Conservation (phyloP, 2,113 vertebrate genomes). For the Glaucomys volans region DNA sequence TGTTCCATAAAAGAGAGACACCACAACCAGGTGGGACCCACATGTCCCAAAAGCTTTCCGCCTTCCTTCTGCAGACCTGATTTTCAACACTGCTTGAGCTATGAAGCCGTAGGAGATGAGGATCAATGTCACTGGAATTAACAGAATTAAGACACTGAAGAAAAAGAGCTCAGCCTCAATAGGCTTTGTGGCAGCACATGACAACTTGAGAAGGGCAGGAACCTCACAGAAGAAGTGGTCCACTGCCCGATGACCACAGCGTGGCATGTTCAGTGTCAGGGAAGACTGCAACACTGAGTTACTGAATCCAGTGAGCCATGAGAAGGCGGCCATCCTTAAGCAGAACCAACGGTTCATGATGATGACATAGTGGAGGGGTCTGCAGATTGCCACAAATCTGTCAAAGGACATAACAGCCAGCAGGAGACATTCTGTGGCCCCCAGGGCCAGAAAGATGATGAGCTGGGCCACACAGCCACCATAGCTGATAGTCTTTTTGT, state of each 20-base stretch:
- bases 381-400: slow-evolving; percentile 21
- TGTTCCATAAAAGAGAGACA: slow-evolving; percentile 68
- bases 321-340: background rate
- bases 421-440: slow-evolving; percentile 47
- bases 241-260: too few species aligned
- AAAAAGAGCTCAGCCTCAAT: too few species aligned
- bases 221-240: too few species aligned
- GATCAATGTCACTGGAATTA: too few species aligned
- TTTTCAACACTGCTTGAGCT: too few species aligned
- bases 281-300: too few species aligned
- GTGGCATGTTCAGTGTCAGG: too few species aligned
- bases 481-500: slow-evolving; percentile 46
- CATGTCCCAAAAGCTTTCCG: slow-evolving; percentile 58
- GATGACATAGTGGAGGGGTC: slow-evolving; percentile 40
- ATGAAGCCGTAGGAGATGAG: too few species aligned
- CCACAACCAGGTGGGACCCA: slow-evolving; percentile 33
- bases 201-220: too few species aligned
- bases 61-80: slow-evolving; percentile 49
- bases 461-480: slow-evolving; percentile 56
- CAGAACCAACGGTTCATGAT: slow-evolving; percentile 53
- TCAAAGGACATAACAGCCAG: slow-evolving; percentile 59
- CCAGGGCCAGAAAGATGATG: slow-evolving; percentile 34
- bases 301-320: slow-evolving; percentile 43
- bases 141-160: too few species aligned
- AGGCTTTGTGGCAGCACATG: too few species aligned